Base-by-base conservation (phyloP, 1,140 invertebrate genomes). In the Calephelis virginiensis region DNA sequence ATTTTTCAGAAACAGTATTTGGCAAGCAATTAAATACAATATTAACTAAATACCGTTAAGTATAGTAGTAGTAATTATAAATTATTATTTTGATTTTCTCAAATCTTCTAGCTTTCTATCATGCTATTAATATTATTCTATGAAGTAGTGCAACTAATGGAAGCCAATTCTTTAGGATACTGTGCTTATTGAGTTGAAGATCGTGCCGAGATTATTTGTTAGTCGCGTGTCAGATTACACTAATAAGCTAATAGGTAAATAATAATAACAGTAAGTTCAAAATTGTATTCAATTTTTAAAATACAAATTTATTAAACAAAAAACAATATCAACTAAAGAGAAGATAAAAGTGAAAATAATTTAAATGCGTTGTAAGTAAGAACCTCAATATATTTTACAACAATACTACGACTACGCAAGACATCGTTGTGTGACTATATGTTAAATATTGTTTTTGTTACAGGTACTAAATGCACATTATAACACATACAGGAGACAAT, bases 121-220 rank as follows among this genome's bases (percentile, higher is more conserved):
- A 81, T 87, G 80, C 71, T 74, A 77, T 69, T 59, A 73, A 73
- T 74, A 61, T 68, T 64, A 28, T n/a, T 68, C 45, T 49, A 68
- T 64, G 43, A 48, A 71, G 40, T 63, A 59, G 82, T 86, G 83
- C 83, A 77, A 73, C 80, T 83, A 86, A 81, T 80, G 82, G 77
- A 89, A 89, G 85, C 84, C 86, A 89, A 89, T 82, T 85, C 78
- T 83, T 89, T 82, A 88, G 78, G 77, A 70, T 80, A 68, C 70
- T 49, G 78, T 82, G 84, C 81, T 53, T 67, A 68, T 74, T 53
- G 6, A 17, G 28, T 53, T 17, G 17, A 53, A 53, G 14, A 17
- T 28, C 14, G 50, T 53, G 50, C 50, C 17, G 28, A 53, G 14
- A 53, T 53, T 53, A 53, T 53, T 53, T 10, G 50, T 53, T 10